phyloP scores from a whole-genome alignment of 1,140 invertebrate species.

The Hyles euphorbiae region DNA sequence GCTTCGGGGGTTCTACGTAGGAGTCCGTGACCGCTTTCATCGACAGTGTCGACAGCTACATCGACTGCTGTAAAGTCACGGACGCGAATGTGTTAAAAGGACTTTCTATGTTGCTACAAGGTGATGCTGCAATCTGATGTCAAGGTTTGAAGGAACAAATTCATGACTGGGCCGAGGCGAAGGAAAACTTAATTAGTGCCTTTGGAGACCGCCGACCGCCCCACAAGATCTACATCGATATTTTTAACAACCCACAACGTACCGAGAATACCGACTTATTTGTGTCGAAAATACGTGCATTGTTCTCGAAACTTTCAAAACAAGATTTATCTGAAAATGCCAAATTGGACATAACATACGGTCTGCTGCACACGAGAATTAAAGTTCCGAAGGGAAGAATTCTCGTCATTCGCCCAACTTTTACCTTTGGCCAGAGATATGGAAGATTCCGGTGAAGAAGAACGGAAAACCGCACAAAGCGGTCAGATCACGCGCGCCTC shows the following conservation, averaged over 20 bases:
- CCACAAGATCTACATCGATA: background rate
- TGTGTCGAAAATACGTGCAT: background rate
- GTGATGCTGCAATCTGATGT: background rate
- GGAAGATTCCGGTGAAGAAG: background rate
- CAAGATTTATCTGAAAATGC: background rate
- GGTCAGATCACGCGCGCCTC: background rate
- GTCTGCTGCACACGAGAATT: no score
- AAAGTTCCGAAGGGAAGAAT: background rate
- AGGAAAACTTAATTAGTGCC: background rate
- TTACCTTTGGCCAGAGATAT: background rate
- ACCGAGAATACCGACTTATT: background rate
- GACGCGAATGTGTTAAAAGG: conserved; percentile 1
- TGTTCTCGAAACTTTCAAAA: background rate
- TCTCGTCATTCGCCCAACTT: background rate
- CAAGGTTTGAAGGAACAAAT: conserved; percentile 1
- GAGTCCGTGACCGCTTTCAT: background rate
- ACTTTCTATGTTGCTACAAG: background rate
- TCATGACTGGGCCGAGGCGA: background rate
- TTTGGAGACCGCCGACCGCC: background rate
- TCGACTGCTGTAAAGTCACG: background rate
- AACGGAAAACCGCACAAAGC: background rate
- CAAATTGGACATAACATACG: no score
- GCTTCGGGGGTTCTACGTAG: background rate
- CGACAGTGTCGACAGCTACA: conserved; percentile 1
- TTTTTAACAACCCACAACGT: background rate